Evolutionary conservation across 2,797 vertebrate species (phyloP), one percentile per base, ranked within the genome.

Genomic region (Halcyon chelicuti): DNA sequence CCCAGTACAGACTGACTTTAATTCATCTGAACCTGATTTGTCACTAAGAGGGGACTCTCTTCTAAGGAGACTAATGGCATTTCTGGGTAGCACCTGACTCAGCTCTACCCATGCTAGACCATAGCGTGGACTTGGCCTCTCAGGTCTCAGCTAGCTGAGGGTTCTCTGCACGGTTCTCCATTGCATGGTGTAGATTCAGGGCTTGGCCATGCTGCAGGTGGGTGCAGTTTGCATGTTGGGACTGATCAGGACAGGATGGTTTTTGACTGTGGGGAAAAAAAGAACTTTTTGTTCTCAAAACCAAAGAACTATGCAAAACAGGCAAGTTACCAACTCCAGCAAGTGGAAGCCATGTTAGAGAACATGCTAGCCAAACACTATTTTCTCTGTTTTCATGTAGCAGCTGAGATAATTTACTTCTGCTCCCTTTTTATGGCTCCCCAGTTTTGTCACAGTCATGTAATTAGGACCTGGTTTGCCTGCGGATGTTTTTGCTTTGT

Each of bases 351-450:
- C 61, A 37, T 86, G 44, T 9, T 93, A 44, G 67, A 90, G 73
- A 96, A 68, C 18, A 42, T 57, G 55, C 57, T 62, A 88, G 65
- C 29, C 57, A 77, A 86, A 89, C 10, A 8, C 25, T 35, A 28
- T 62, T 58, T 88, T 68, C 80, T 47, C 37, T 87, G 7, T 93
- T 93, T 94, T 83, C 89, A 40, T 65, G 60, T 58, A 93, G 84
- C 90, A 91, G 88, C 77, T 76, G 82, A 80, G 63, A 42, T 90
- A 83, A 83, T 89, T 95, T 94, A 61, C 58, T 85, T 52, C 66
- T 81, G 19, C 15, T 93, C 33, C 60, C 6, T 86, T 94, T 94
- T 73, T 87, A 85, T 22, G 65, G 51, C 77, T 90, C 33, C 86
- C 40, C 29, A 67, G 40, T 73, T 91, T 90, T 80, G 85, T 74